Base-by-base conservation (phyloP, 2,797 vertebrate genomes). In the Syndactyla subalaris region DNA sequence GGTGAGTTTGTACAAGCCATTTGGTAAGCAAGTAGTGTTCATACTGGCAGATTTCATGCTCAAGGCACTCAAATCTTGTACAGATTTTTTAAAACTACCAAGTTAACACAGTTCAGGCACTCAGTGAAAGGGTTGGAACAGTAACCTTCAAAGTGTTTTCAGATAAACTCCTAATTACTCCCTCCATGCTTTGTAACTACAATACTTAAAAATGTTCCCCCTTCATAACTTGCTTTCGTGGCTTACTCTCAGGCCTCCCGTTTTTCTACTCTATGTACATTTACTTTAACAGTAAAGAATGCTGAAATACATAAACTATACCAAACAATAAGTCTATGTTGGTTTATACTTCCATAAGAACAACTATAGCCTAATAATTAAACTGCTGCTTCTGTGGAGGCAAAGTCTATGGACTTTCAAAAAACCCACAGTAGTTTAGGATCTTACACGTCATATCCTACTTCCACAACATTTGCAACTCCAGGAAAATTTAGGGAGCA, bases 401-500 rank as follows among this genome's bases (percentile, higher is more conserved):
- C 72, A 78, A 93, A 96, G n/a, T 48, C 15, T 68, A 89, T 2
- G 29, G 68, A 80, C 80, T 79, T 93, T 58, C 5, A 85, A 95
- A 96, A 95, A 96, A 52, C 17, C 12, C 32, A 63, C 11, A 58
- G 46, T 80, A 83, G 51, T 77, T 80, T 38, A 91, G 45, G 22
- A 57, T 73, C 39, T 87, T 85, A 84, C 5, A 81, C 80, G 65
- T 83, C 94, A 52, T 48, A 70, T 38, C 75, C 55, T 88, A 38
- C 48, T 86, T 72, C 8, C 34, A 96, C 49, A 96, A 93, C 85
- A 96, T 34, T 23, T 91, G 59, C 88, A 95, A 83, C 73, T 95
- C 59, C 65, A 94, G 51, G 49, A 97, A 34, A 95, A 97, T 93
- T 63, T 92, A 87, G 76, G 81, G 73, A 88, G 59, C 87, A 89